Percentiles rank a stretch among this genome's conserved stretches.
Evolutionary conservation across 2,113 vertebrate genomes (phyloP).

Genomic region (rabbit (Oryctolagus cuniculus)): mOryCun1.1 NC_091432.1:122192501-122193000

Average conservation of each 20-base stretch:
- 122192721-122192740: background rate
- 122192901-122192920: background rate
- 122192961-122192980: conserved; percentile 19
- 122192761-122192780: background rate
- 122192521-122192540: background rate
- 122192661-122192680: background rate
- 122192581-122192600: background rate
- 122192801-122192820: background rate
- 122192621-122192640: background rate
- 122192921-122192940: conserved; percentile 21
- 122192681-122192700: background rate
- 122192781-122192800: background rate
- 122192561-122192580: background rate
- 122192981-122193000: background rate
- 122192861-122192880: background rate
- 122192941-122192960: conserved; percentile 36
- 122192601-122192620: background rate
- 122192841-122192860: background rate
- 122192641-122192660: background rate
- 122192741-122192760: background rate
- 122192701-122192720: background rate
- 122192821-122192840: background rate
- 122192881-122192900: conserved; percentile 27
- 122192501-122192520: background rate
- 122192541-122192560: background rate